Evolutionary conservation across 2,888 invertebrate species (phyloP), one percentile per base, ranked within the genome.

Genomic region (Dicranocentrus wangi): DNA sequence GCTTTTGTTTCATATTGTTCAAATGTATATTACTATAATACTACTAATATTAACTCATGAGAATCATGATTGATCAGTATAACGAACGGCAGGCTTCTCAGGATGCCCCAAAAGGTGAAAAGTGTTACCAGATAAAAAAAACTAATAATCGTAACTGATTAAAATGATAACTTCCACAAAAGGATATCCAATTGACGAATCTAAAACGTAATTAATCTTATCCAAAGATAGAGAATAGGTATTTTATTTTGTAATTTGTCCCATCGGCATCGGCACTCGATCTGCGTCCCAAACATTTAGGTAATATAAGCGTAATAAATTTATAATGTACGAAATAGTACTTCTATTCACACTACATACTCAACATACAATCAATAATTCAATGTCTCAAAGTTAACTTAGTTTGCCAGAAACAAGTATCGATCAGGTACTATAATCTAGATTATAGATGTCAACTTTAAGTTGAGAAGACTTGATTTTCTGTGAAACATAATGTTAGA

Each of bases 91-190:
- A 32, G 80, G 80, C 80, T 73, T 60, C 23, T 65, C 55, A 53
- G 21, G 21, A 66, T 80, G 80, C 73, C 73, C 80, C 80, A 80
- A 17, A 58, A 80, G 80, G 80, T 80, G 80, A 80, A 60, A 66
- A 51, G 58, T 19, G 80, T 80, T 80, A 80, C 80, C 80, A 80
- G 21, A 55, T 69, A 70, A 63, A n/a, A n/a, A n/a, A 58, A 55
- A 66, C 60, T 60, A 60, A 55, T 47, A 8, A 55, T 7, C 13
- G n/a, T 23, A 7, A 55, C 55, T 55, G 23, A 55, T 55, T 17
- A 55, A 55, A 55, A 19, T 7, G 5, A 17, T 8, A 5, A 55
- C 21, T 21, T 55, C 23, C 2, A 55, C 13, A 21, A 2, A 17
- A 21, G 13, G 19, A 55, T 19, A 21, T 47, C 8, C 15, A n/a